These are phyloP conservation scores for Tyrophagus putrescentiae DNA, from an alignment of 1,140 invertebrate species.

Conservation along the genomic window DNA sequence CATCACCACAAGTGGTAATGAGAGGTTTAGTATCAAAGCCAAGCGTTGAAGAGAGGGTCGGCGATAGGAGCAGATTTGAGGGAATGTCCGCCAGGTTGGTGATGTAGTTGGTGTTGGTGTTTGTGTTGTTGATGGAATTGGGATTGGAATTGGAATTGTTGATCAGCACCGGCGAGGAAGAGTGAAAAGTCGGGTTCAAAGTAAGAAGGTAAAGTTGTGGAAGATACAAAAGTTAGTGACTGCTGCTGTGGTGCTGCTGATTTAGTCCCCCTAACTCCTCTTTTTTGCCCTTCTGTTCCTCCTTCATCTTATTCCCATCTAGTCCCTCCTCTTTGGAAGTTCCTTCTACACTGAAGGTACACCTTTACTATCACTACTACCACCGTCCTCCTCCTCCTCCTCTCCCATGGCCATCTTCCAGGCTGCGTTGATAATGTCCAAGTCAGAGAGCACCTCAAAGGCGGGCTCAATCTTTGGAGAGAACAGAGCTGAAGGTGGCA, in stretches of 20 bases:
- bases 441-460: no score
- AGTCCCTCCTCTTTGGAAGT: no score
- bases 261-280: neutral
- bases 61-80: no score
- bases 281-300: neutral
- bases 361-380: no score
- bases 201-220: neutral
- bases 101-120: neutral
- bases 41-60: no score
- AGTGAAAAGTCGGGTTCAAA: neutral
- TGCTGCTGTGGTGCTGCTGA: neutral
- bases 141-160: neutral
- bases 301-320: no score
- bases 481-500: no score
- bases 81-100: neutral
- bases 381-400: no score
- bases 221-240: neutral
- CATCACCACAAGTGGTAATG: neutral
- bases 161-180: neutral
- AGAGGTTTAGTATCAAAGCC: neutral
- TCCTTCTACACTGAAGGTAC: no score
- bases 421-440: no score
- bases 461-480: no score
- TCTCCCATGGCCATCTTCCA: no score
- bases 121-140: slow-evolving; percentile 14